A percentile compares a stretch with the other conserved stretches of the same genome.
These are phyloP conservation scores for Dolichallabes microphthalmus DNA, from an alignment of 2,113 vertebrate genomes.

Conservation along the genomic window DNA sequence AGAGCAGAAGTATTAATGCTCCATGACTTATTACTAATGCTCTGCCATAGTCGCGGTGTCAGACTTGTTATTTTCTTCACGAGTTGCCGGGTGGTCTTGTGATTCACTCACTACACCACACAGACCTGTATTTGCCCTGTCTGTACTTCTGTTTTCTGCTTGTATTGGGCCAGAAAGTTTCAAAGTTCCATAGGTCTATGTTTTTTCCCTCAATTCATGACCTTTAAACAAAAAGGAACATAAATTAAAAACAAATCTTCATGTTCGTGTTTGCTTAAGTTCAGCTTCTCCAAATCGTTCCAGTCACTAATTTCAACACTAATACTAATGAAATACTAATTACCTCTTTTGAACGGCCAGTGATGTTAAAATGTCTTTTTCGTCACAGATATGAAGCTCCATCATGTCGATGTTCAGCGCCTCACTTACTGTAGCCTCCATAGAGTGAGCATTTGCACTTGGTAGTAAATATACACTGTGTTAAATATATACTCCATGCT, in stretches of 20 bases:
- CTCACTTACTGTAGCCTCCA: too few species aligned
- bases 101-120: slow-evolving; percentile 18
- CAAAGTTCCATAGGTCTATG: background rate
- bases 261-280: background rate
- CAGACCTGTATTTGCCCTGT: background rate
- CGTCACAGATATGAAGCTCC: too few species aligned
- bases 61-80: slow-evolving; percentile 37
- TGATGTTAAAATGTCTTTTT: too few species aligned
- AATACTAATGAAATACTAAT: too few species aligned
- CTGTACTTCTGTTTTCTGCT: background rate
- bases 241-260: background rate
- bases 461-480: too few species aligned
- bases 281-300: background rate
- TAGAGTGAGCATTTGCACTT: too few species aligned
- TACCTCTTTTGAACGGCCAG: too few species aligned
- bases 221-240: background rate
- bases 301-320: background rate
- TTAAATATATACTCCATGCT: background rate
- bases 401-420: too few species aligned
- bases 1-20: slow-evolving; percentile 24
- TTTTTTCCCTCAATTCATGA: background rate
- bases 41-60: slow-evolving; percentile 29
- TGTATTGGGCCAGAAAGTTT: background rate
- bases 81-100: slow-evolving; percentile 24
- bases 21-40: slow-evolving; percentile 16